These are phyloP conservation scores for Andrena flavipes DNA, from an alignment of 2,888 invertebrate species.

Conservation along the genomic window DNA sequence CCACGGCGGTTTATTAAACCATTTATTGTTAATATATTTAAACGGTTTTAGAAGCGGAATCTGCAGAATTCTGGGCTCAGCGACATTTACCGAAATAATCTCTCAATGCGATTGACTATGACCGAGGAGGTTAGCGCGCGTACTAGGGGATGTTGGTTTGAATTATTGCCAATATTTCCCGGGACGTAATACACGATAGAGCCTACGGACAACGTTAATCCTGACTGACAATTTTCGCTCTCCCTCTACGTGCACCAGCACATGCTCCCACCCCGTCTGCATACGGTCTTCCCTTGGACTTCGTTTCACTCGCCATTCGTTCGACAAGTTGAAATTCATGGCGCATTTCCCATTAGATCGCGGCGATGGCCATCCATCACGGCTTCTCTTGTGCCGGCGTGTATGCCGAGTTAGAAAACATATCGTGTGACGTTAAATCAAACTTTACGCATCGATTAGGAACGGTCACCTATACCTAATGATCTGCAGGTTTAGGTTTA, in stretches of 20 bases:
- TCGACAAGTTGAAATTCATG: constrained; percentile 41
- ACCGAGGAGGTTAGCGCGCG: constrained; percentile 44
- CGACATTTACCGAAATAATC: constrained; percentile 40
- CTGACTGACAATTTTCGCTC: constrained; percentile 58
- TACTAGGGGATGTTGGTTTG: constrained; percentile 53
- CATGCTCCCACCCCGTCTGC: constrained; percentile 17
- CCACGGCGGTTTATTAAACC: not conserved
- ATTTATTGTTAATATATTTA: not conserved
- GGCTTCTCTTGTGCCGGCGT: constrained; percentile 3
- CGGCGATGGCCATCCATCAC: constrained; percentile 19
- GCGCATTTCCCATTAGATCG: constrained; percentile 31
- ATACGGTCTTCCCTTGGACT: constrained; percentile 40
- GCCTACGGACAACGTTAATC: constrained; percentile 56
- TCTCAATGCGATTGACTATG: constrained; percentile 39
- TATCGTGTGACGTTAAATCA: not conserved
- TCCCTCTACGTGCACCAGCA: constrained; percentile 27
- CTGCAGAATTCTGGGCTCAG: constrained; percentile 12
- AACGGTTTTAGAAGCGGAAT: constrained; percentile 7
- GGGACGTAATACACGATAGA: constrained; percentile 51
- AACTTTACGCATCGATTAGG: not conserved
- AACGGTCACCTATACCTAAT: not conserved
- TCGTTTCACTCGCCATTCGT: constrained; percentile 20
- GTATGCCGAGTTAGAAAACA: not conserved
- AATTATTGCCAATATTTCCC: constrained; percentile 61
- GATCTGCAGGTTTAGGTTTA: not conserved